These are phyloP conservation scores for Oreochromis aureus DNA, from an alignment of 2,113 vertebrate species.

Conservation along the genomic window DNA sequence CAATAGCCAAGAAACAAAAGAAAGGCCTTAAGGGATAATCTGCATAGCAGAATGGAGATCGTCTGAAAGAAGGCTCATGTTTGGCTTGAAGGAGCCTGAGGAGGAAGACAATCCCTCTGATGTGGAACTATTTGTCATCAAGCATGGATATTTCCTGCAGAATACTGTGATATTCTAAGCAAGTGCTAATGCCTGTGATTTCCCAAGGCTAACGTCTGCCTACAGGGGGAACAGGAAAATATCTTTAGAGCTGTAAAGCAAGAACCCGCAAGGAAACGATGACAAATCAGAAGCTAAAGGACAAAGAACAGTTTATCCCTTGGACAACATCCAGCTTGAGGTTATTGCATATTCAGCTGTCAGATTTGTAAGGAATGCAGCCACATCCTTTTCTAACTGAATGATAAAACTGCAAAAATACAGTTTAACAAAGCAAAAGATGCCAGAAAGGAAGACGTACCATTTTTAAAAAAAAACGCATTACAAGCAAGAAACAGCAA, in stretches of 20 bases:
- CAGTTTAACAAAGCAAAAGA: not conserved
- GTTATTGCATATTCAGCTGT: not conserved
- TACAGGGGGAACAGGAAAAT: not conserved
- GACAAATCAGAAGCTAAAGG: not conserved
- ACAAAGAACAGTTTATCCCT: not conserved
- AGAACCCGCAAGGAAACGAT: not conserved
- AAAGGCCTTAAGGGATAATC: not conserved
- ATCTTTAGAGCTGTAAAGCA: not conserved
- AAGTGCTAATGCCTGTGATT: not conserved
- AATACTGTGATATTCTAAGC: not conserved
- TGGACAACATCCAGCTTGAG: not conserved
- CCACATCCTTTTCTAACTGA: not conserved
- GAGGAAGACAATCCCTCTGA: not conserved
- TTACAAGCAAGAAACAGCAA: not conserved
- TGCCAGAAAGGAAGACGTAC: not conserved
- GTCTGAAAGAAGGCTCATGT: not conserved
- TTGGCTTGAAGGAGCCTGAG: not conserved
- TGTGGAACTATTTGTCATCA: not conserved
- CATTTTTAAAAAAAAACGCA: not conserved
- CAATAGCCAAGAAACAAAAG: not conserved
- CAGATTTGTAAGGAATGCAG: not conserved
- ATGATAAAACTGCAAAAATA: not conserved
- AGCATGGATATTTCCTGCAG: not conserved
- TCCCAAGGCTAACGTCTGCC: not conserved
- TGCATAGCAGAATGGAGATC: not conserved